Conservation (phyloP, 2,888 invertebrate species). For the Gandaritis pyraliata region DNA sequence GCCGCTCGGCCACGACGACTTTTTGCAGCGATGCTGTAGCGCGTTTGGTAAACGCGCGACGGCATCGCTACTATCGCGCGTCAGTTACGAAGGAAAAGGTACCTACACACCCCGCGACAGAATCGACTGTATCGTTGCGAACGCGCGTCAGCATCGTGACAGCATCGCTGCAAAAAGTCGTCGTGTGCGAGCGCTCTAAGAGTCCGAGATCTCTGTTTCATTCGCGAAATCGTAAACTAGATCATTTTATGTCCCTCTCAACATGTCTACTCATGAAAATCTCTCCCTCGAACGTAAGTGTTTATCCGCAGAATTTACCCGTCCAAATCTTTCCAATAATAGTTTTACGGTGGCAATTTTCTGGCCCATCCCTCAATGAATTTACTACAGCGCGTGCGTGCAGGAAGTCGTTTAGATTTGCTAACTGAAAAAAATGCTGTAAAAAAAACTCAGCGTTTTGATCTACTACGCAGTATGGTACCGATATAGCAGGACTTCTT, state of each 20-base stretch:
- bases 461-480: neutral
- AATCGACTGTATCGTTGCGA: too few species aligned
- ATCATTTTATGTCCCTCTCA: slow-evolving; percentile 40
- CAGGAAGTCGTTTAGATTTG: slow-evolving; percentile 9
- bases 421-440: neutral
- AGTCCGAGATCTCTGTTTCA: slow-evolving; percentile 7
- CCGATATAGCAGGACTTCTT: too few species aligned
- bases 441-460: neutral
- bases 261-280: slow-evolving; percentile 40
- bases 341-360: slow-evolving; percentile 21
- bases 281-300: slow-evolving; percentile 38
- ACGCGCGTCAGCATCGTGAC: too few species aligned
- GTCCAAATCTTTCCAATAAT: slow-evolving; percentile 22
- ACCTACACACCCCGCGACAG: too few species aligned
- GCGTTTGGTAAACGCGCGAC: too few species aligned
- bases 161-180: too few species aligned
- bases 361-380: slow-evolving; percentile 7
- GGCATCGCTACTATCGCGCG: too few species aligned
- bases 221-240: slow-evolving; percentile 37
- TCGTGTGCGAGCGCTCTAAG: too few species aligned
- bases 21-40: too few species aligned
- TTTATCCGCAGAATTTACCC: slow-evolving; percentile 34
- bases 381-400: slow-evolving; percentile 13
- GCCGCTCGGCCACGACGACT: too few species aligned
- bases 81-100: too few species aligned